Percentiles rank a stretch among this genome's conserved stretches.
Conservation (phyloP, 2,888 invertebrate species). For the Synanthedon andrenaeformis region DNA sequence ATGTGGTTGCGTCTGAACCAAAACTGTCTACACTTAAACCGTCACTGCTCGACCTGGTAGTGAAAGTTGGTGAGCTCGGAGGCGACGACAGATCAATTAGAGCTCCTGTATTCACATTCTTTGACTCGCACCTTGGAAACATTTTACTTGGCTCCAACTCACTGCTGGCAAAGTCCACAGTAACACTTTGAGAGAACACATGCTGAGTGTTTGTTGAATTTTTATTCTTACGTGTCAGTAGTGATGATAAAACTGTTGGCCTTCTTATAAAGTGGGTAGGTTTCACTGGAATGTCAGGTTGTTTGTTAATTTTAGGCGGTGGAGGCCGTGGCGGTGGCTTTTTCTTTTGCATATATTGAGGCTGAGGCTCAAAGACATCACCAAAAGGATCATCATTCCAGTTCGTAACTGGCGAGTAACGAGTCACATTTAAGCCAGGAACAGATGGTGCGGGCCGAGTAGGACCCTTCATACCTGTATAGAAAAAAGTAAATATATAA, state of each 20-base stretch:
- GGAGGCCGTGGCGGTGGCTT: constrained; percentile 80
- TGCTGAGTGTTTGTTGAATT: constrained; percentile 19
- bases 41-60: constrained; percentile 80
- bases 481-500: constrained; percentile 12
- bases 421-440: constrained; percentile 43
- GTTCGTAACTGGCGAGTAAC: constrained; percentile 69
- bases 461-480: constrained; percentile 72
- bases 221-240: constrained; percentile 51
- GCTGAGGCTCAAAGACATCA: constrained; percentile 59
- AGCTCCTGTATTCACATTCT: constrained; percentile 63
- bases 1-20: constrained; percentile 77
- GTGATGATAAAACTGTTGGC: constrained; percentile 55
- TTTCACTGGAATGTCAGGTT: constrained; percentile 53
- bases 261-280: constrained; percentile 66
- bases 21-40: constrained; percentile 81
- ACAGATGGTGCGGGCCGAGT: constrained; percentile 70
- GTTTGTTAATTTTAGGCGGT: constrained; percentile 70
- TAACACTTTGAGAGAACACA: constrained; percentile 18
- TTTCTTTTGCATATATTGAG: constrained; percentile 67
- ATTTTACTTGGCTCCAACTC: constrained; percentile 46
- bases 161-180: constrained; percentile 28
- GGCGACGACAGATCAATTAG: constrained; percentile 79
- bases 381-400: constrained; percentile 66
- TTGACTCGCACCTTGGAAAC: constrained; percentile 60
- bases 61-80: constrained; percentile 80